Base-by-base conservation (phyloP, 1,140 invertebrate species). In the Caenorhabditis remanei region DNA sequence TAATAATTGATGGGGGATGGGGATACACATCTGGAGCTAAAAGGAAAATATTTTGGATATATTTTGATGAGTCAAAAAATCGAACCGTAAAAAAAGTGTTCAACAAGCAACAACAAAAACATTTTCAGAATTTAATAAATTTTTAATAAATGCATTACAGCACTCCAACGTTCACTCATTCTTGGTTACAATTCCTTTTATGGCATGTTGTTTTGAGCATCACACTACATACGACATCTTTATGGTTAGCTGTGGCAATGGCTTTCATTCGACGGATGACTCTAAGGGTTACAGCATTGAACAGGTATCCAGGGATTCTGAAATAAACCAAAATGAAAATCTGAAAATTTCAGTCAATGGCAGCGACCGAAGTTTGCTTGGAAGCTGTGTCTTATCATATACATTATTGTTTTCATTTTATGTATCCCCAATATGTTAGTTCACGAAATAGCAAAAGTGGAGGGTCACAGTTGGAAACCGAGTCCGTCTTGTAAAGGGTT, bases 161-260 rank as follows among this genome's bases (percentile, higher is more conserved):
- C 61, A 67, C 87, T 43, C 61, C 87, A 19, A 85, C 87, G 40
- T 88, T 90, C 83, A 90, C 91, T 41, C 85, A 89, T 67, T 83
- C 65, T 48, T 92, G 91, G 91, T 89, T 92, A 88, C 83, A 79
- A 75, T 92, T 91, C 75, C 84, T 92, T 48, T 56, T 92, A 40
- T 86, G 86, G 83, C 91, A 92, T 75, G 90, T 92, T 71, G 90
- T 92, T 65, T 79, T 92, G 65, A 87, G 86, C 40, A 92, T 92
- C 58, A 88, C 89, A 19, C 87, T 92, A 16, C 91, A 92, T 83
- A 92, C 91, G 2, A 91, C 91, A 41, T 91, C 90, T 13, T 87
- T 92, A 55, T 92, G 91, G 91, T 84, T 92, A 32, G 91, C 91
- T 32, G 91, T 92, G 13, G 89, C 87, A 24, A 92, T 92, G 91